These are phyloP conservation scores for Eupeodes luniger DNA, from an alignment of 2,888 invertebrate species.

Conservation along the genomic window DNA sequence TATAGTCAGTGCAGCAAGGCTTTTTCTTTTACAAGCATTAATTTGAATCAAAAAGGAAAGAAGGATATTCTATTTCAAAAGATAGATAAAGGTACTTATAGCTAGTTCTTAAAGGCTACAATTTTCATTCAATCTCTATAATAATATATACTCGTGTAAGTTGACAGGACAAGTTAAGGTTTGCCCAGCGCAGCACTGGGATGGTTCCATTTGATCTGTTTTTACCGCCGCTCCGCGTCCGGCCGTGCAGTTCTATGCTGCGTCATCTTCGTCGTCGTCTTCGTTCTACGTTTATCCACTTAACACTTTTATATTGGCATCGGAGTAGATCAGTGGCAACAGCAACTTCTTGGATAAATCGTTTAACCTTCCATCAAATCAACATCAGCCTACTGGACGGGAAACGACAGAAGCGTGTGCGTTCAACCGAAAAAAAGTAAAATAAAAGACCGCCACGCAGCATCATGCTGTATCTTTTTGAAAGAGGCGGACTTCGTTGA, in stretches of 20 bases:
- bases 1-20: neutral
- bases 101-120: conserved; percentile 44
- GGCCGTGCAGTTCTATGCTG: neutral
- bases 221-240: neutral
- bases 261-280: neutral
- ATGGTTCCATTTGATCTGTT: conserved; percentile 57
- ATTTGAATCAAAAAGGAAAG: conserved; percentile 51
- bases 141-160: conserved; percentile 34
- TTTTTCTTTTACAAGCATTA: conserved; percentile 29
- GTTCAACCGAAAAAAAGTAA: conserved; percentile 38
- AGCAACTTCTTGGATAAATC: conserved; percentile 59
- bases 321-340: conserved; percentile 50
- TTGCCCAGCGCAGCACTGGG: conserved; percentile 12
- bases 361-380: conserved; percentile 68
- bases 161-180: conserved; percentile 60
- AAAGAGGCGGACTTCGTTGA: neutral
- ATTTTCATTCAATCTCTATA: conserved; percentile 63
- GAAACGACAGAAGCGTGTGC: conserved; percentile 59
- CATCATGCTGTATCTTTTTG: conserved; percentile 23
- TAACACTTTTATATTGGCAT: conserved; percentile 55
- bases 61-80: conserved; percentile 42
- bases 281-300: conserved; percentile 51
- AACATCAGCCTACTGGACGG: conserved; percentile 46
- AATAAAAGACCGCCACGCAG: conserved; percentile 33
- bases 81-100: conserved; percentile 2